A percentile compares a stretch with the other conserved stretches of the same genome.
Conservation (phyloP, 1,140 invertebrate genomes). For the Oncopeltus fasciatus region DNA sequence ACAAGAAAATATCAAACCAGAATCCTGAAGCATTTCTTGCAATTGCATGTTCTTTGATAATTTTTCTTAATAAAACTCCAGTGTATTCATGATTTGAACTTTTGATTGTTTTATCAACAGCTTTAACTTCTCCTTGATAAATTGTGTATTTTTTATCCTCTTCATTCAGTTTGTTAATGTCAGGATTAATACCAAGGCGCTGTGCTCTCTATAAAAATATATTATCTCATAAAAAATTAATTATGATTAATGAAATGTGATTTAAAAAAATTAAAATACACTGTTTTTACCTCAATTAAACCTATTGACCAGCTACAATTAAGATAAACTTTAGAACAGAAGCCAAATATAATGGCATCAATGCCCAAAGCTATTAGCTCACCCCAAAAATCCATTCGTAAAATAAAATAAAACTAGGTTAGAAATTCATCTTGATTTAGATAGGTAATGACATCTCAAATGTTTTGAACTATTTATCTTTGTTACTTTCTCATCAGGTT, state of each 20-base stretch:
- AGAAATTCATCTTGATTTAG: too few relatives aligned
- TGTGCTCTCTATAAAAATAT: constrained; percentile 40
- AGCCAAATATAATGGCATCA: constrained; percentile 50
- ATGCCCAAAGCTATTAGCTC: constrained; percentile 54
- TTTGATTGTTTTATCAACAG: constrained; percentile 51
- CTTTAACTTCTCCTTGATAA: constrained; percentile 51
- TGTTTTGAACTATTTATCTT: too few relatives aligned
- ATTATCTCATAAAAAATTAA: neutral
- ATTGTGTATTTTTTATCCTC: constrained; percentile 42
- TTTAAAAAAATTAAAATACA: neutral
- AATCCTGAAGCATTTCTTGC: constrained; percentile 58
- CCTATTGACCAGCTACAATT: constrained; percentile 49
- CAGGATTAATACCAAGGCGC: constrained; percentile 44
- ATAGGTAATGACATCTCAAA: too few relatives aligned
- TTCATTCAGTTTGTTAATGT: constrained; percentile 29
- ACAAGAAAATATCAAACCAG: constrained; percentile 35
- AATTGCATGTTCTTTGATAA: constrained; percentile 60
- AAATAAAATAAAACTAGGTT: too few relatives aligned
- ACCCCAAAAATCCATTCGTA: constrained; percentile 43
- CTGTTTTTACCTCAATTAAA: constrained; percentile 43
- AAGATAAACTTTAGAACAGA: constrained; percentile 53
- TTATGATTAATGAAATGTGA: neutral
- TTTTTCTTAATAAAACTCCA: constrained; percentile 55
- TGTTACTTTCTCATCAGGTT: too few relatives aligned
- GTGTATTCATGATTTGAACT: constrained; percentile 50